Evolutionary conservation across 1,140 invertebrate genomes (phyloP), one percentile per base, ranked within the genome.

Genomic region (Elysia chlorotica): DNA sequence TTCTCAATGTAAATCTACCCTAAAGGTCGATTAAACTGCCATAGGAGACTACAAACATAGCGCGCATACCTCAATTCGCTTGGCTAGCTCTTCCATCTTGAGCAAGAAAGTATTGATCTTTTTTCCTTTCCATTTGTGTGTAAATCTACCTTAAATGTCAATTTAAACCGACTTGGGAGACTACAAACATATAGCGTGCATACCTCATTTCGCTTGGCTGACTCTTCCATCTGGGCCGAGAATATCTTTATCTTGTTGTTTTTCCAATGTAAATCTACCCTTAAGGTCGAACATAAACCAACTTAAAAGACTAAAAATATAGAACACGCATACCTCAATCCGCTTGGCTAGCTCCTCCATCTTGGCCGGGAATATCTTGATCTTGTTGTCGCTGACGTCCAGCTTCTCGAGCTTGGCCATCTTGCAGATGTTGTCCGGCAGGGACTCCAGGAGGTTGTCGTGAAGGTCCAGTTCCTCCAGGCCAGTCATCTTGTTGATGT

Each of bases 351-450:
- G 66, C 38, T 69, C 70, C 30, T 85, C 84, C 30, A 86, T 69
- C 41, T 81, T 83, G 17, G 61, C 41, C 14, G 85, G 85, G 36
- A 83, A 82, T 1, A 66, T 56, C 36, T 74, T 78, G 41, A 87
- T 78, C 71, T 83, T 82, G 78, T 87, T 87, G 71, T 87, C 79
- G 1, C 83, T 81, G 17, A 83, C 73, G 72, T 86, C 78, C 1
- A 87, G 65, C n/a, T 83, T 72, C n/a, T 73, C 73, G 2, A 87
- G 69, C 0, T 73, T 54, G 0, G 81, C 74, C 33, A 86, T 66
- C 70, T 86, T 86, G 61, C 80, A 81, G n/a, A 87, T 78, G 21
- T 69, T 76, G 25, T 85, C 83, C n/a, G 86, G 86, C 5, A 87
- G 48, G 2, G 71, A 41, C 62, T 82, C 80, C 37, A 87, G 65